phyloP scores from a whole-genome alignment of 2,888 invertebrate genomes.

The Calameuta pallipes region DNA sequence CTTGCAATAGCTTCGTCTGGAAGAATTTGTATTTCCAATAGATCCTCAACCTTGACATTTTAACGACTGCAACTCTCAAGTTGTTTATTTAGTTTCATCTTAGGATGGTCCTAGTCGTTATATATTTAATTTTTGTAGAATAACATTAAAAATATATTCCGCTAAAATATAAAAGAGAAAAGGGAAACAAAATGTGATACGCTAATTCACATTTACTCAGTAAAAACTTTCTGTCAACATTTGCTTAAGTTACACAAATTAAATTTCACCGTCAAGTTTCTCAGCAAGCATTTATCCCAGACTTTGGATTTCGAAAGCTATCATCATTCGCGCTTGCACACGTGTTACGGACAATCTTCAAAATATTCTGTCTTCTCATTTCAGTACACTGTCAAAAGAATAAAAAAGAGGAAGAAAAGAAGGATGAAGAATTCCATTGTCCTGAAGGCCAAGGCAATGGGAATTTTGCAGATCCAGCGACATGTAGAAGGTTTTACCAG shows the following conservation, averaged over 20 bases:
- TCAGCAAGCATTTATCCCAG: not conserved
- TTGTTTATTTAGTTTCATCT: not conserved
- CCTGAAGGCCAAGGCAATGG: slow-evolving; percentile 88
- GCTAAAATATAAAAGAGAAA: not conserved
- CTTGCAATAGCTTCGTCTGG: not conserved
- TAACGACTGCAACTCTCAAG: not conserved
- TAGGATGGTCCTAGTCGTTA: not conserved
- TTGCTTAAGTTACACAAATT: not conserved
- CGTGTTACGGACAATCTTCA: not conserved
- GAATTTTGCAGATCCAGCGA: slow-evolving; percentile 89
- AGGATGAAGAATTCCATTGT: slow-evolving; percentile 78
- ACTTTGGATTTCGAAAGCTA: not conserved
- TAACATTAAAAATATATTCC: not conserved
- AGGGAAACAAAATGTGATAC: not conserved
- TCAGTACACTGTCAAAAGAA: slow-evolving; percentile 65
- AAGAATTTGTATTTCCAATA: not conserved
- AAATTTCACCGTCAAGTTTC: not conserved
- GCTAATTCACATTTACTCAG: not conserved
- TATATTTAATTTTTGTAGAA: not conserved
- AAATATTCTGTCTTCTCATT: slow-evolving; percentile 44
- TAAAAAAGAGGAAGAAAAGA: slow-evolving; percentile 69
- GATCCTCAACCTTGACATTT: slow-evolving; percentile 42
- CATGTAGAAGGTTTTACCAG: slow-evolving; percentile 90
- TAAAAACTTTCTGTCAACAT: not conserved
- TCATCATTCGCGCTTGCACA: not conserved